phyloP scores from a whole-genome alignment of 2,888 invertebrate genomes.

The Bembecia ichneumoniformis region DNA sequence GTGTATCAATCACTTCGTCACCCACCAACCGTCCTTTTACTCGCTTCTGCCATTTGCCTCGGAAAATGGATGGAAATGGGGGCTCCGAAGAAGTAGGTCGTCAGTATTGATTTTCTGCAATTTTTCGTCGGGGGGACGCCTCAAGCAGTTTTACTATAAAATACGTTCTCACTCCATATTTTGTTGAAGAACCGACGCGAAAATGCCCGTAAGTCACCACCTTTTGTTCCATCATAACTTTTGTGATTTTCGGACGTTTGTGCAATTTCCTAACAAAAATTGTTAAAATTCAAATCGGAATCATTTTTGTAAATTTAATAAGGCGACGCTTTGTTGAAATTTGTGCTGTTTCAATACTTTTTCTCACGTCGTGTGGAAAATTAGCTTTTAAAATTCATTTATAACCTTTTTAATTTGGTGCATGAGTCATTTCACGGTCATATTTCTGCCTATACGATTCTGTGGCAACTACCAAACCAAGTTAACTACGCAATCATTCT shows the following conservation, averaged over 20 bases:
- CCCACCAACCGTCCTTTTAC: constrained; percentile 22
- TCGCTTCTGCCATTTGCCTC: constrained; percentile 26
- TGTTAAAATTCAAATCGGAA: background rate
- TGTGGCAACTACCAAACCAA: constrained; percentile 5
- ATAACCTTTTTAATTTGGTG: background rate
- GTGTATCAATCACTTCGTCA: too few relatives aligned
- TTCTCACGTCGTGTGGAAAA: background rate
- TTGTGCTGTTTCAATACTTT: background rate
- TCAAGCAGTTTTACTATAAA: constrained; percentile 19
- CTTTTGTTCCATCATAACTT: constrained; percentile 14
- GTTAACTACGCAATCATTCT: background rate
- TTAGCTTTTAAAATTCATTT: background rate
- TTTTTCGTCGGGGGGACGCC: constrained; percentile 31
- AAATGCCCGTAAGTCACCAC: constrained; percentile 56
- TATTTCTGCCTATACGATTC: background rate
- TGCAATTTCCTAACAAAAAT: constrained; percentile 19
- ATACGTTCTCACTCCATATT: constrained; percentile 26
- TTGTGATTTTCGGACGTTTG: constrained; percentile 37
- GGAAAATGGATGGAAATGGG: constrained; percentile 16
- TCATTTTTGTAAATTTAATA: background rate
- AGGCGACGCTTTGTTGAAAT: too few relatives aligned
- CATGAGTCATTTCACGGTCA: constrained; percentile 8
- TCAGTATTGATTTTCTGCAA: constrained; percentile 55
- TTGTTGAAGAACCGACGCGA: constrained; percentile 25
- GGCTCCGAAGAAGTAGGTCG: constrained; percentile 51